These are phyloP conservation scores for Hypotaenidia okinawae DNA, from an alignment of 2,797 vertebrate genomes.

Conservation along the genomic window DNA sequence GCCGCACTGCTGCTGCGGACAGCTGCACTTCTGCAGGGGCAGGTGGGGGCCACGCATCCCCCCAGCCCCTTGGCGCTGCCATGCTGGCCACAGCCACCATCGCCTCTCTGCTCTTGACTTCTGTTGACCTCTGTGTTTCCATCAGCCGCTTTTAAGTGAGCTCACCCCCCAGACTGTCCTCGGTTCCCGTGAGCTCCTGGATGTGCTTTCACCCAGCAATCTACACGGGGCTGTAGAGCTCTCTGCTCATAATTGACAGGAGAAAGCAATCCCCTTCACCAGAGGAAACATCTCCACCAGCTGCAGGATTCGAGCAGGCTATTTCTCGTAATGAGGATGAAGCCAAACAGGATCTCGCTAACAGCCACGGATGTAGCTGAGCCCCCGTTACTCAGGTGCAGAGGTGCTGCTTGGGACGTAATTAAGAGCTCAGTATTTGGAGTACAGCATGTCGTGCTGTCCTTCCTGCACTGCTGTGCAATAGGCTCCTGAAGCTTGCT, in stretches of 20 bases:
- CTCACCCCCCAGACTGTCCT: neutral
- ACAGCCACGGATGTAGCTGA: neutral
- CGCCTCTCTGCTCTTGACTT: neutral
- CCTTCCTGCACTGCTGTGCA: neutral
- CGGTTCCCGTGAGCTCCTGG: neutral
- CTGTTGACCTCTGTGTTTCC: constrained; percentile 12
- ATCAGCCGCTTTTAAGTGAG: neutral
- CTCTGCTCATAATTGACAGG: constrained; percentile 44
- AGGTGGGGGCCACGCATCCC: accelerated
- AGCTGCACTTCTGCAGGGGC: neutral
- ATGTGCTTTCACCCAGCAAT: constrained; percentile 51
- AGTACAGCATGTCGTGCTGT: neutral
- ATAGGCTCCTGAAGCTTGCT: neutral
- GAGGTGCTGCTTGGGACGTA: neutral
- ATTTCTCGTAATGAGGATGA: constrained; percentile 34
- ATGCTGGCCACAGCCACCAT: neutral
- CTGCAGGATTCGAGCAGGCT: neutral
- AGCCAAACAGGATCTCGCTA: neutral
- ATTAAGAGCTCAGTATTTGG: neutral
- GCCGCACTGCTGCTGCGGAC: accelerated
- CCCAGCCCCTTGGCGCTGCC: neutral
- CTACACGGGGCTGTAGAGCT: constrained; percentile 15
- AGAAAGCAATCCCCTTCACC: constrained; percentile 27
- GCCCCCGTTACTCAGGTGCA: neutral
- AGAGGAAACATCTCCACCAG: constrained; percentile 17